phyloP scores from a whole-genome alignment of 2,113 vertebrate genomes.

The Syngnathoides biaculeatus region DNA sequence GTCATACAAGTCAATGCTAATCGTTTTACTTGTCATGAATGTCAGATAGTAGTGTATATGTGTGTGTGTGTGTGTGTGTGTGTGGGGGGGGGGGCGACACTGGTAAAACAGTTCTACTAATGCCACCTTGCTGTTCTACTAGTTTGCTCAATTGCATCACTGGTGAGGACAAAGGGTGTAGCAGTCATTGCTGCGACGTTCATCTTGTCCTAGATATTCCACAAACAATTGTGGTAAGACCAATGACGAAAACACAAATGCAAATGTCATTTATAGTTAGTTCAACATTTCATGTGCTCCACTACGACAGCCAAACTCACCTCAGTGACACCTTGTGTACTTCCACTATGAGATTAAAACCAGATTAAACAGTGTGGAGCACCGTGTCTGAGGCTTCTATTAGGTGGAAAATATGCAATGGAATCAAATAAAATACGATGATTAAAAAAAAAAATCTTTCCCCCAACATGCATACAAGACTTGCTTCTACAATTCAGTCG shows the following conservation, averaged over 20 bases:
- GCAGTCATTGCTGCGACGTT: too few relatives aligned
- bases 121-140: too few relatives aligned
- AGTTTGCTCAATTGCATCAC: too few relatives aligned
- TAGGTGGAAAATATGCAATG: not conserved
- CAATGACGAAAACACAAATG: slow-evolving; percentile 10
- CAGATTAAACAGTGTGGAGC: slow-evolving; percentile 37
- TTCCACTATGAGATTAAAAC: slow-evolving; percentile 35
- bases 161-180: too few relatives aligned
- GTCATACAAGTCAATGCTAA: too few relatives aligned
- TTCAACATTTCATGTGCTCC: not conserved
- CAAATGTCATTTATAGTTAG: not conserved
- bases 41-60: too few relatives aligned
- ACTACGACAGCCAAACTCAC: not conserved
- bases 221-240: slow-evolving; percentile 25
- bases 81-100: too few relatives aligned
- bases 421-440: not conserved
- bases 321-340: slow-evolving; percentile 15
- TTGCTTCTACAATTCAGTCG: not conserved
- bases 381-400: slow-evolving; percentile 13
- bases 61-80: too few relatives aligned
- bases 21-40: too few relatives aligned
- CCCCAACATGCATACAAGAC: not conserved
- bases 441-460: not conserved
- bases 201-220: too few relatives aligned
- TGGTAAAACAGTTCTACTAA: too few relatives aligned